Conservation (phyloP, 2,888 invertebrate genomes). For the Chloromyia formosa region DNA sequence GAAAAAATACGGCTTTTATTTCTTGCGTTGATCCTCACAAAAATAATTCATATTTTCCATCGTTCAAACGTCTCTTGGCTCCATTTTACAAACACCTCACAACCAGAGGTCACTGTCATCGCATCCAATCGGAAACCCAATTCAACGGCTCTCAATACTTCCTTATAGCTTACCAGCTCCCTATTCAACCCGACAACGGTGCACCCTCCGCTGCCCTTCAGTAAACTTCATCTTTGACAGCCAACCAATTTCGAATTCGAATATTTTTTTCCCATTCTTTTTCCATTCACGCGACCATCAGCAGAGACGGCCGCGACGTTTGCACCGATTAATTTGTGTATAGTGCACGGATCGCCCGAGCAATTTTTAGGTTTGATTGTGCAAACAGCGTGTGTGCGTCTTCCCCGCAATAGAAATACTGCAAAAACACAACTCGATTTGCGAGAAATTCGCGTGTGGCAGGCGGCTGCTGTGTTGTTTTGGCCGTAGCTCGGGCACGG, state of each 20-base stretch:
- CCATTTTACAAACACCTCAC: too few species aligned
- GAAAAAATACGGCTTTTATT: too few species aligned
- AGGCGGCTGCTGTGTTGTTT: not conserved
- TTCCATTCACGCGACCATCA: conserved; percentile 25
- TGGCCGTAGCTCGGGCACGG: not conserved
- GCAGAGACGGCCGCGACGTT: conserved; percentile 23
- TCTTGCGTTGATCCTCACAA: too few species aligned
- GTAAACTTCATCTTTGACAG: too few species aligned
- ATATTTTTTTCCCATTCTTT: conserved; percentile 27
- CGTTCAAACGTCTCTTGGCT: too few species aligned
- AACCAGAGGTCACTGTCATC: not conserved
- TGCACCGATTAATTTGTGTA: not conserved
- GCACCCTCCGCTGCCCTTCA: too few species aligned
- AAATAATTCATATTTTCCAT: too few species aligned
- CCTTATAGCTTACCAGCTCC: too few species aligned
- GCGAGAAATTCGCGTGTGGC: not conserved
- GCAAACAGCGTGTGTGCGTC: not conserved
- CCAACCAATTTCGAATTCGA: conserved; percentile 26
- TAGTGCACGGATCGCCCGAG: not conserved
- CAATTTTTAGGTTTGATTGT: too few species aligned
- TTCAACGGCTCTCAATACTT: not conserved
- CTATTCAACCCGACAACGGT: too few species aligned
- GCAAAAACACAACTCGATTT: not conserved
- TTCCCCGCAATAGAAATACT: not conserved
- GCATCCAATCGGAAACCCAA: not conserved